Conservation (phyloP, 2,797 vertebrate species). For the Myoxocephalus aenaeus region DNA sequence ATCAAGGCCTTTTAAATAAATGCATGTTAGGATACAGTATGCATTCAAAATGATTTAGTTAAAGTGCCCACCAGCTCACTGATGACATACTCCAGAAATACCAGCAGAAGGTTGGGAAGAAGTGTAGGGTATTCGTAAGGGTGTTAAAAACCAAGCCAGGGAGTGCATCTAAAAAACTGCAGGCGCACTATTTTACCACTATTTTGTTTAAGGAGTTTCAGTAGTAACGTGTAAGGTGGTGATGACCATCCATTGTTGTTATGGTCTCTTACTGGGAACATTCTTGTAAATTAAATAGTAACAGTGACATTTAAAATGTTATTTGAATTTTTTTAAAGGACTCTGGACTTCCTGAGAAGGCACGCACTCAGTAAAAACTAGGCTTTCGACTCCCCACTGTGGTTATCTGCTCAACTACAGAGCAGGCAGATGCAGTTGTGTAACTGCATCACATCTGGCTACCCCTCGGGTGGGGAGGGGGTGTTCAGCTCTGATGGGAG, state of each 20-base stretch:
- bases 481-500: neutral
- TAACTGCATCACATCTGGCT: conserved; percentile 39
- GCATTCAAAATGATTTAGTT: conserved; percentile 1
- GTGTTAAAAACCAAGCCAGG: neutral
- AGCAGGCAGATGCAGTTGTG: neutral
- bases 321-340: neutral
- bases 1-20: neutral
- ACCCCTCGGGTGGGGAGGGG: no score
- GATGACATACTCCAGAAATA: neutral
- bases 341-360: conserved; percentile 15
- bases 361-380: neutral
- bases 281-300: neutral
- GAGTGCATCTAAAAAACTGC: neutral
- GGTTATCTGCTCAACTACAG: conserved; percentile 23
- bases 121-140: neutral
- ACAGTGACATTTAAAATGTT: neutral
- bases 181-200: neutral
- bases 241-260: neutral
- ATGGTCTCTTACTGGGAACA: neutral
- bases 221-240: neutral
- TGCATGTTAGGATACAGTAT: neutral
- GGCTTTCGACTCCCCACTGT: neutral
- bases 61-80: neutral
- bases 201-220: neutral
- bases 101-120: neutral